A percentile compares a stretch with the other conserved stretches of the same genome.
Evolutionary conservation across 2,113 vertebrate genomes (phyloP).

Genomic region (Myrmophylax atrothorax): DNA sequence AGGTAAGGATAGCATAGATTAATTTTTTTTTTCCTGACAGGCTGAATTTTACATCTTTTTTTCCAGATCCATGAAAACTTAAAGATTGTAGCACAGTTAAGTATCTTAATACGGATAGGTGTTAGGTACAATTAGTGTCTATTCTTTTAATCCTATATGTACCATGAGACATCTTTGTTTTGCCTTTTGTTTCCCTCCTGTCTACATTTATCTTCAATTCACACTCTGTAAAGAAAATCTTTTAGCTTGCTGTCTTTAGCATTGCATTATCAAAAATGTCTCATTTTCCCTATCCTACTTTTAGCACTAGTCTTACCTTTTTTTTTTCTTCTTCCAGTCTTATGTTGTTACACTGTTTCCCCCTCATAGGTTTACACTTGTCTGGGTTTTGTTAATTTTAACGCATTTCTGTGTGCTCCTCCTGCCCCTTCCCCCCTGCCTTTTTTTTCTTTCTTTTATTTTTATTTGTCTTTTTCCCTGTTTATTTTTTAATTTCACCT

Average conservation of each 20-base stretch:
- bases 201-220: background rate
- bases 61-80: background rate
- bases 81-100: background rate
- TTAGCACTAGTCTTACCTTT: background rate
- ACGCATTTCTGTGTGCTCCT: too few species aligned
- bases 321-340: background rate
- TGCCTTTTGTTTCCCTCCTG: background rate
- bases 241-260: background rate
- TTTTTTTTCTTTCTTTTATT: background rate
- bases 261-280: background rate
- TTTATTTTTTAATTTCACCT: background rate
- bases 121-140: background rate
- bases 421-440: too few species aligned
- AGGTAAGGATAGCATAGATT: background rate
- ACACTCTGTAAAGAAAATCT: background rate
- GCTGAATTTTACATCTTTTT: background rate
- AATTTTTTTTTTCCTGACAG: background rate
- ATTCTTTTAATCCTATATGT: background rate
- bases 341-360: rapidly evolving
- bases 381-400: rapidly evolving
- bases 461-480: background rate
- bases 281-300: background rate
- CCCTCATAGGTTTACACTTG: rapidly evolving
- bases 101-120: background rate
- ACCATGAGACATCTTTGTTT: background rate